Base-by-base conservation (phyloP, 2,797 vertebrate species). In the Zonotrichia albicollis region DNA sequence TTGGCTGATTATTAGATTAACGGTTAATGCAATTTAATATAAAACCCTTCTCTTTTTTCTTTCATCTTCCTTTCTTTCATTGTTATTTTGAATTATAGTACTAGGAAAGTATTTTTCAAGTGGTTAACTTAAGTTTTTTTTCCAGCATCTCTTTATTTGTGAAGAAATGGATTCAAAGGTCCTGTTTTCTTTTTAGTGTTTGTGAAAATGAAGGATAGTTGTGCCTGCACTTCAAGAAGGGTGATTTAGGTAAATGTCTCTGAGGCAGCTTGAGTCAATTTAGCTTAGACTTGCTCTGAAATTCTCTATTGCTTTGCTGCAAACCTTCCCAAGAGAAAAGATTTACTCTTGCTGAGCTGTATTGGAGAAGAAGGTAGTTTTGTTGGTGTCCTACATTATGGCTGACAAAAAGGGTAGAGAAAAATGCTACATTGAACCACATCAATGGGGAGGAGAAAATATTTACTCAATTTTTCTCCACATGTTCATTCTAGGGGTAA, bases 201-300 rank as follows among this genome's bases (percentile, higher is more conserved):
- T 70, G 80, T 83, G 91, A 95, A 92, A 95, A 91, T 91, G 94
- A 95, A 93, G 62, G n/a, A 88, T 95, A 91, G 79, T 82, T 95
- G 89, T 93, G 87, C 76, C 73, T 81, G 89, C 51, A 64, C 73
- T 78, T 84, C 68, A 75, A 92, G 86, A 85, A 89, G 32, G 32
- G 72, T 81, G 79, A 95, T 96, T 96, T 96, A 94, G 87, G 82
- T 86, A 92, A 93, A 87, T 86, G 66, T 87, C 75, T 89, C 79
- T 70, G 67, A 87, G 83, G 73, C 66, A 88, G 77, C 53, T 89
- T 76, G 76, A 92, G 92, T 84, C 89, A 84, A 92, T 96, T 94
- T 95, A 91, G 65, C 73, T 92, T 77, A 84, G 53, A 21, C 78
- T 95, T 89, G 62, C 62, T 40, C 43, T 89, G 54, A 92, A 91